phyloP scores from a whole-genome alignment of 2,797 vertebrate species.

The Cyclura pinguis region DNA sequence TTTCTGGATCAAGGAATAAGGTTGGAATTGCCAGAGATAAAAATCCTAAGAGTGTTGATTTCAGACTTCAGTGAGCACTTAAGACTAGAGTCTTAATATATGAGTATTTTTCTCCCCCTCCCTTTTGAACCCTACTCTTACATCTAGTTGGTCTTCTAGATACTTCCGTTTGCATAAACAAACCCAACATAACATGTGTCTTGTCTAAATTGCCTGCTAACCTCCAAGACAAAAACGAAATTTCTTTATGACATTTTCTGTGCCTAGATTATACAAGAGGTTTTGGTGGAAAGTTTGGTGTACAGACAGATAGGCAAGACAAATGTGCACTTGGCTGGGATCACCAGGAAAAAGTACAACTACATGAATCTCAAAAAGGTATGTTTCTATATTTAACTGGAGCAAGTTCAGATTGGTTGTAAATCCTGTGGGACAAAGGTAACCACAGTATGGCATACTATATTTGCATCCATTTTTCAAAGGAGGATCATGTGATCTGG shows the following conservation, averaged over 20 bases:
- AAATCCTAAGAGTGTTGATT: not conserved
- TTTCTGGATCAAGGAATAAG: not conserved
- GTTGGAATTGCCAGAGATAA: not conserved
- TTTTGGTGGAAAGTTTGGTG: constrained; percentile 96
- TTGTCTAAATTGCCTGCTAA: not conserved
- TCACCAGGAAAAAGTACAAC: constrained; percentile 95
- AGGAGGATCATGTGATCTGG: not conserved
- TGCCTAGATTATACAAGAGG: constrained; percentile 92
- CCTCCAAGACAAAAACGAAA: not conserved
- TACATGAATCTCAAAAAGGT: constrained; percentile 99
- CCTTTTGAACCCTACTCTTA: not conserved
- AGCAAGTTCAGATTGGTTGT: too few relatives aligned
- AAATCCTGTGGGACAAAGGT: not conserved
- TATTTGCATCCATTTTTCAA: not conserved
- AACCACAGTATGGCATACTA: not conserved
- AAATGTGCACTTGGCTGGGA: constrained; percentile 97
- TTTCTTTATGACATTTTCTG: constrained; percentile 56
- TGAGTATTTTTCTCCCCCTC: not conserved
- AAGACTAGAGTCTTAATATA: not conserved
- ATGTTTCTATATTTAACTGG: constrained; percentile 6
- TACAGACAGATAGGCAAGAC: constrained; percentile 96
- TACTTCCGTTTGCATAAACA: not conserved
- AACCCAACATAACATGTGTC: not conserved
- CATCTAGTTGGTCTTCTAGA: not conserved
- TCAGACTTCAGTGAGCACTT: not conserved